Conservation (phyloP, 1,140 invertebrate genomes). For the Marisa cornuarietis region DNA sequence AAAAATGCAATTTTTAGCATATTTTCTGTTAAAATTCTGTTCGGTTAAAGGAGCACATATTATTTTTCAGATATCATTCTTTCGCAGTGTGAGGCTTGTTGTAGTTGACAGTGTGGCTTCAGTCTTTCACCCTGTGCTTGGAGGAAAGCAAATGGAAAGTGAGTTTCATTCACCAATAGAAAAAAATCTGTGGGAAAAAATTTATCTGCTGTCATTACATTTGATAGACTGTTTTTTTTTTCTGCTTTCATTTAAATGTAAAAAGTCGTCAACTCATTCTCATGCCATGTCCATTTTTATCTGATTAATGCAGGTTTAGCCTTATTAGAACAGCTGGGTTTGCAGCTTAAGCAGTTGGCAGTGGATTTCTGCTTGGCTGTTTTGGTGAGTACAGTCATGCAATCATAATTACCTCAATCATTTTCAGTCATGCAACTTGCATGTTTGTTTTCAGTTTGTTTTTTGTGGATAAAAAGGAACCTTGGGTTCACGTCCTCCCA, state of each 20-base stretch:
- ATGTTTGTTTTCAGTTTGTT: no score
- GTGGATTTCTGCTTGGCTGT: slow-evolving; percentile 49
- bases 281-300: neutral
- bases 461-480: no score
- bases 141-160: slow-evolving; percentile 51
- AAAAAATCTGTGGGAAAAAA: no score
- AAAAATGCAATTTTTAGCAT: no score
- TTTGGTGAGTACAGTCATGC: slow-evolving; percentile 37
- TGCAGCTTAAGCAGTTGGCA: slow-evolving; percentile 45
- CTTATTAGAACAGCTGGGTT: slow-evolving; percentile 42
- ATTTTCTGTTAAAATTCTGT: no score
- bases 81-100: slow-evolving; percentile 43
- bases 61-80: slow-evolving; percentile 12
- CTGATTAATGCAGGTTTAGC: slow-evolving; percentile 40
- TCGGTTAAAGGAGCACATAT: neutral
- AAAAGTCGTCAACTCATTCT: neutral
- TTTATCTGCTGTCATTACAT: no score
- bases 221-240: no score
- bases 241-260: neutral
- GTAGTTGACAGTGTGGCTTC: slow-evolving; percentile 52
- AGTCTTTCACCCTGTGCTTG: slow-evolving; percentile 51
- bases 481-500: no score
- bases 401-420: neutral
- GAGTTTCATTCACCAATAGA: neutral
- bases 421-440: no score